A percentile compares a stretch with the other conserved stretches of the same genome.
Conservation (phyloP, 2,797 vertebrate species). For the Pelochelys cantorii region DNA sequence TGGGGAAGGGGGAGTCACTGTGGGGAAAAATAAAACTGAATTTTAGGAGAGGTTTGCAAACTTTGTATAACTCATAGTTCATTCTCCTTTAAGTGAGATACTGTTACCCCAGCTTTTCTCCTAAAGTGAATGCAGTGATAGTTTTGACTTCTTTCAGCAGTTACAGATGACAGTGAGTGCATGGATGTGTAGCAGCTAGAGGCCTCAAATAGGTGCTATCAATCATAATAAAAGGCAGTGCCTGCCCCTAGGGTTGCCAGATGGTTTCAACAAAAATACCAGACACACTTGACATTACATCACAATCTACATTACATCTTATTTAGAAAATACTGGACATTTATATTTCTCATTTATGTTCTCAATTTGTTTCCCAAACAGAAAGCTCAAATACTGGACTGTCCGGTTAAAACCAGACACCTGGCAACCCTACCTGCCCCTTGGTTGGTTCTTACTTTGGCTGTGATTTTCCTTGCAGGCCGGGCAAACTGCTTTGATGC, state of each 20-base stretch:
- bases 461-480: conserved; percentile 81
- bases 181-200: not conserved
- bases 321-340: no score
- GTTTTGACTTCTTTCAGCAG: not conserved
- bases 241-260: not conserved
- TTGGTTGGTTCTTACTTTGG: not conserved
- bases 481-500: conserved; percentile 97
- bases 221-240: not conserved
- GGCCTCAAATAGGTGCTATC: not conserved
- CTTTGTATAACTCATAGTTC: not conserved
- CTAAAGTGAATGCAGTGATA: not conserved
- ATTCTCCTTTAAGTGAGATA: not conserved
- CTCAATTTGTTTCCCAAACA: no score
- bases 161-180: not conserved
- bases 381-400: no score
- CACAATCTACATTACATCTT: no score
- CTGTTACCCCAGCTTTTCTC: not conserved
- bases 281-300: no score
- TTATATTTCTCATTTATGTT: no score
- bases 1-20: not conserved
- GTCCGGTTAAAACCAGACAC: no score
- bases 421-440: no score
- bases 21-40: not conserved
- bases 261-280: no score
- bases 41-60: not conserved